Evolutionary conservation across 1,140 invertebrate genomes (phyloP).

Genomic region (Drosophila rufa): DNA sequence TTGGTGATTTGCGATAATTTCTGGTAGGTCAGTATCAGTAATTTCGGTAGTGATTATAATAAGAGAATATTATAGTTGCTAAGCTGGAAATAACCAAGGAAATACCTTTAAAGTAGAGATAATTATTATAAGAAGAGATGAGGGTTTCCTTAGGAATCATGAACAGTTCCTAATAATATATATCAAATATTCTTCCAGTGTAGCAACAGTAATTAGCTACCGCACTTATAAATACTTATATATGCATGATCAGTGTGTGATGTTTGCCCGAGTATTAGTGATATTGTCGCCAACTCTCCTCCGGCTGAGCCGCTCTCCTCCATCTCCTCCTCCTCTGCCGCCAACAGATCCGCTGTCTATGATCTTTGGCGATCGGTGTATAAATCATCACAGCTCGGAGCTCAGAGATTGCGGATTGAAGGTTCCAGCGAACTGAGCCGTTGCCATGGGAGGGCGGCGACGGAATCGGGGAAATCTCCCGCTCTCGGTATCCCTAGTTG

Average conservation of each 20-base stretch:
- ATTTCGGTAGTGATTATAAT: constrained; percentile 1
- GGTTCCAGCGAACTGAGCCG: constrained; percentile 27
- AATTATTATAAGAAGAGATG: neutral
- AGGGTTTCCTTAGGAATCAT: neutral
- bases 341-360: constrained; percentile 22
- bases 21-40: constrained; percentile 22
- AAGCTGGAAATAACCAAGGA: neutral
- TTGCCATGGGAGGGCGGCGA: constrained; percentile 26
- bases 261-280: constrained; percentile 19
- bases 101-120: neutral
- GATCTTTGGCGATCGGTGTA: constrained; percentile 53
- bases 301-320: neutral
- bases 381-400: constrained; percentile 58
- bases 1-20: constrained; percentile 1
- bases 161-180: too few relatives aligned
- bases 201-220: constrained; percentile 30
- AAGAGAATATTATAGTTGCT: constrained; percentile 4
- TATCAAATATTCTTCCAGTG: constrained; percentile 22
- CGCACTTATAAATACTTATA: constrained; percentile 12
- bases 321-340: neutral
- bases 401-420: constrained; percentile 37
- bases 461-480: constrained; percentile 6
- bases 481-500: constrained; percentile 1
- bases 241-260: constrained; percentile 17
- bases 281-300: constrained; percentile 39